Evolutionary conservation across 2,113 vertebrate species (phyloP).

Genomic region (Hemichromis elongatus): DNA sequence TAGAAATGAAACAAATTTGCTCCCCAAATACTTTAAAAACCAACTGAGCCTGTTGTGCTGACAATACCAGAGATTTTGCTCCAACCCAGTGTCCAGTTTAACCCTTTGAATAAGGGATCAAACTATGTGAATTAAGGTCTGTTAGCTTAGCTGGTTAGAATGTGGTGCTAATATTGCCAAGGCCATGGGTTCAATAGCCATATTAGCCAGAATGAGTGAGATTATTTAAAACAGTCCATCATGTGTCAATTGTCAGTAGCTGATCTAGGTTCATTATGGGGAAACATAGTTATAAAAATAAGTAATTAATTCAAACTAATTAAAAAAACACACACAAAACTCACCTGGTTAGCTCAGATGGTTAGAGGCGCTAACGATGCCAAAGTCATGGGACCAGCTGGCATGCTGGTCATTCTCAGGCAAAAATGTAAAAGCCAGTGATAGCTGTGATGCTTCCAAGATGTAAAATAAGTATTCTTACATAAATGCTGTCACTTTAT

Average conservation of each 20-base stretch:
- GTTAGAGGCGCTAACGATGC: too few relatives aligned
- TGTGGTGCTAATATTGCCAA: not conserved
- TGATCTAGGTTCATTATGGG: not conserved
- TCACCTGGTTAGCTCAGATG: too few relatives aligned
- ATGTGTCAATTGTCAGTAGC: accelerated
- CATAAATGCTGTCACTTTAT: too few relatives aligned
- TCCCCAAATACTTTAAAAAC: not conserved
- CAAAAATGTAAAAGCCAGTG: too few relatives aligned
- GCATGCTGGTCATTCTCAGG: too few relatives aligned
- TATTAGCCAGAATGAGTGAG: not conserved
- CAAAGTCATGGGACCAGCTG: too few relatives aligned
- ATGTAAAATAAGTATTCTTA: too few relatives aligned
- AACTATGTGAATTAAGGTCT: not conserved
- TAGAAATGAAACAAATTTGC: not conserved
- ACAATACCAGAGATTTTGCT: not conserved
- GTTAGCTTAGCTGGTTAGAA: not conserved
- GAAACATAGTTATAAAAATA: not conserved
- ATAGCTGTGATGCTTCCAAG: too few relatives aligned
- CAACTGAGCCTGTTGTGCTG: not conserved
- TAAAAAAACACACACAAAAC: too few relatives aligned
- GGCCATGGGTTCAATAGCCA: not conserved
- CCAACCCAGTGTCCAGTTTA: not conserved
- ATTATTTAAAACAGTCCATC: accelerated
- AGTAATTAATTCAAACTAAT: not conserved
- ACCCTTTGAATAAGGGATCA: not conserved